Percentiles rank a stretch among this genome's conserved stretches.
These are phyloP conservation scores for Mallotus villosus DNA, from an alignment of 2,797 vertebrate genomes.

Conservation along the genomic window DNA sequence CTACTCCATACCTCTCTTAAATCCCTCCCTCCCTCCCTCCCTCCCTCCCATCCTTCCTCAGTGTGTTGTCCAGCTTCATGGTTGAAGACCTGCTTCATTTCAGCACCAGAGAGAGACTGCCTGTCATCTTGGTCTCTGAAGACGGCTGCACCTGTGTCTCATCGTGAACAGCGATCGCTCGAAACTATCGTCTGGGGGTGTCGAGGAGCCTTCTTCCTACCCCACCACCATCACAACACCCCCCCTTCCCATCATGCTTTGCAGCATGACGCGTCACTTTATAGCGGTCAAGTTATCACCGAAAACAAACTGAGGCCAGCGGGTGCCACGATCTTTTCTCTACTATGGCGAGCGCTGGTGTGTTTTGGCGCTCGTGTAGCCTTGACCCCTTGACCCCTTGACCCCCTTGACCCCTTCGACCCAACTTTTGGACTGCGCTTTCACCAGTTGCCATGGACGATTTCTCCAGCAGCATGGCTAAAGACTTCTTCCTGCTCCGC, in stretches of 20 bases:
- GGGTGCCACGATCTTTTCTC: not conserved
- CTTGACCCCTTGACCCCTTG: not conserved
- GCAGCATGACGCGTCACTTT: not conserved
- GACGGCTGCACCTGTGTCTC: not conserved
- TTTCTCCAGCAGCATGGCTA: constrained; percentile 65
- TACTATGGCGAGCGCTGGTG: not conserved
- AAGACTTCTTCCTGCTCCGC: constrained; percentile 56
- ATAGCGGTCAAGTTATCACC: not conserved
- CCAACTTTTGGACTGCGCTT: constrained; percentile 36
- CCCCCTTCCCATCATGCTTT: not conserved
- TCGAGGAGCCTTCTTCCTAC: too few relatives aligned
- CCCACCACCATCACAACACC: too few relatives aligned
- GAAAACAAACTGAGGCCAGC: not conserved
- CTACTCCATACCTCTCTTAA: too few relatives aligned
- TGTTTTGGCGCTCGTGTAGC: not conserved
- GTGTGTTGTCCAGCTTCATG: not conserved
- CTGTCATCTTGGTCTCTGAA: not conserved
- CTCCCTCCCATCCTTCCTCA: not conserved
- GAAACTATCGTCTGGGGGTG: too few relatives aligned
- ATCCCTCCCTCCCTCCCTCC: not conserved
- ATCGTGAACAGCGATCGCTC: not conserved
- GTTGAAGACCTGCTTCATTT: not conserved
- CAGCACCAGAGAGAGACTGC: not conserved
- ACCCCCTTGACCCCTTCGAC: not conserved
- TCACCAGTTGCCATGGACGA: constrained; percentile 70